Evolutionary conservation across 2,797 vertebrate species (phyloP), one percentile per base, ranked within the genome.

Genomic region (Gobionotothen gibberifrons): DNA sequence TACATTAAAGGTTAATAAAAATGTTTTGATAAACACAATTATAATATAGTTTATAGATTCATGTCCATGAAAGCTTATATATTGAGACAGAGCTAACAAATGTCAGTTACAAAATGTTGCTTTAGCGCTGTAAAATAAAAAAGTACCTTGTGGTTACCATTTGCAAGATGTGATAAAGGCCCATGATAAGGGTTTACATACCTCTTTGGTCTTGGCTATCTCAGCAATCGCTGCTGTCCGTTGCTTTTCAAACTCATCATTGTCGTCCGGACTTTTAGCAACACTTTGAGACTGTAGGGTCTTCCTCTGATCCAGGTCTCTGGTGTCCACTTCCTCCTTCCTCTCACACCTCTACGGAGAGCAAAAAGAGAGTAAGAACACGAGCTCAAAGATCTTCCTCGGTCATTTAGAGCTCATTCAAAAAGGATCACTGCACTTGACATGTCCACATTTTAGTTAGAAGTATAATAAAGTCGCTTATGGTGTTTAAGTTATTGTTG

Each of bases 201-300:
- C 98, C 95, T 99, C 98, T 93, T 99, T 99, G 92, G 94, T 97
- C 90, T 97, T 99, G 69, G 98, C 95, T 59, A 99, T 96, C 93
- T 99, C 98, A 21, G 98, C 98, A 43, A 99, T 99, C 51, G 97
- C 97, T 72, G 98, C 98, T 11, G 94, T 97, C 79, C 98, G 95
- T 85, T 99, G 98, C 89, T 98, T 99, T 87, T 98, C 97, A 93
- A 99, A 99, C 89, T 99, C 97, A 72, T 98, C 96, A 32, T 98
- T 97, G 86, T 98, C 98, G 0, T 93, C 96, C 2, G 93, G 12
- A 60, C 94, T 72, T 87, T 96, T 99, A 58, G 81, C 88, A 13
- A 90, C 85, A 61, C 66, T 94, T 19, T 94, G 93, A 89, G 95
- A 92, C 82, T 97, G 97, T 49, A 99, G 92, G 10, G 97, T 98